Conservation (phyloP, 2,888 invertebrate species). For the Holacanthella duospinosa region DNA sequence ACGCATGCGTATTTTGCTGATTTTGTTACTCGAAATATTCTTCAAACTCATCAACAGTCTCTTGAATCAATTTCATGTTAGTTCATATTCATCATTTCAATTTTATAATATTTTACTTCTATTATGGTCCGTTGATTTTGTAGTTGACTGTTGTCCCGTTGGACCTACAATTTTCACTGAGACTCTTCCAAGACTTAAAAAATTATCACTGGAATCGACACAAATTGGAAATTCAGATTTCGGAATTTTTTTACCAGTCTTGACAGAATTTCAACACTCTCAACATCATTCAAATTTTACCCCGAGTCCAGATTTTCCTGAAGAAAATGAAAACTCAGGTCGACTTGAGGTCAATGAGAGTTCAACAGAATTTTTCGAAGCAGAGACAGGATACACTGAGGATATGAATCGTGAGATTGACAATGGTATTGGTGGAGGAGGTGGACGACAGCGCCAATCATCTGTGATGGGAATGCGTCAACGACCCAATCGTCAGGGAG, state of each 20-base stretch:
- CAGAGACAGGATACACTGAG: too few species aligned
- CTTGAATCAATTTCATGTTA: neutral
- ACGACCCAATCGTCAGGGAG: too few species aligned
- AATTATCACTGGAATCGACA: neutral
- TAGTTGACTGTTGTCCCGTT: neutral
- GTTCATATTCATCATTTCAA: neutral
- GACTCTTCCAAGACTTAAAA: neutral
- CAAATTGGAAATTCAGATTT: neutral
- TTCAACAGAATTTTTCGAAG: too few species aligned
- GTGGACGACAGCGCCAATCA: too few species aligned
- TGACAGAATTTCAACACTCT: neutral
- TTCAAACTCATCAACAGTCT: neutral
- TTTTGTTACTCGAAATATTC: neutral
- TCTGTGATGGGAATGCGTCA: too few species aligned
- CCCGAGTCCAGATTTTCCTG: too few species aligned
- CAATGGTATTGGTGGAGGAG: too few species aligned
- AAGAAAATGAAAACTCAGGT: too few species aligned
- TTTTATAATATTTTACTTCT: neutral
- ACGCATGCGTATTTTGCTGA: neutral
- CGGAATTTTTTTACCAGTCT: neutral
- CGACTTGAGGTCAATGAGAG: too few species aligned
- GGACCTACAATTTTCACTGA: neutral
- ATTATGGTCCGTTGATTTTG: too few species aligned
- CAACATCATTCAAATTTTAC: neutral
- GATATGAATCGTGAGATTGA: too few species aligned